phyloP scores from a whole-genome alignment of 2,888 invertebrate genomes.

The Oscheius sp. region DNA sequence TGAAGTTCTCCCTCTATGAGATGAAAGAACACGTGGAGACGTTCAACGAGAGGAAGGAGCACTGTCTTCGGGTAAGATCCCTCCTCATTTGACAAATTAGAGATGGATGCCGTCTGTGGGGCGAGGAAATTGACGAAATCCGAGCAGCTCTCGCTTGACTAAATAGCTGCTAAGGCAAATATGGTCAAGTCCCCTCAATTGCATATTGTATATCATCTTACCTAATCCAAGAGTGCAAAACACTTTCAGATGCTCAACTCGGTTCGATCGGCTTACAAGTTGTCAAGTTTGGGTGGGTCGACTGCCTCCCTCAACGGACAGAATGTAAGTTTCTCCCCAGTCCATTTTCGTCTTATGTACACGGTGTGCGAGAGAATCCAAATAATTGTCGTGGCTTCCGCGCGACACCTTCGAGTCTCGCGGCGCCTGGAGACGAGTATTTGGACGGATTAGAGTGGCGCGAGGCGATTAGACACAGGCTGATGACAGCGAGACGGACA shows the following conservation, averaged over 20 bases:
- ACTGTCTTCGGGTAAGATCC: slow-evolving; percentile 34
- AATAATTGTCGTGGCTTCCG: slow-evolving; percentile 13
- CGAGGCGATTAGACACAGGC: slow-evolving; percentile 38
- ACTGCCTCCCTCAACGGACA: slow-evolving; percentile 50
- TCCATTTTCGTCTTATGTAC: background rate
- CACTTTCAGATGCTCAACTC: slow-evolving; percentile 78
- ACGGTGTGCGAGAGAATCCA: slow-evolving; percentile 4
- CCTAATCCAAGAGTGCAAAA: slow-evolving; percentile 7
- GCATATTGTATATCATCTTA: slow-evolving; percentile 28
- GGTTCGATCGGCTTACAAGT: slow-evolving; percentile 84
- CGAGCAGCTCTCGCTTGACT: slow-evolving; percentile 35
- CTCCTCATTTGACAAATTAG: slow-evolving; percentile 27
- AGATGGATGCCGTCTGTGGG: slow-evolving; percentile 8
- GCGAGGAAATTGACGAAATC: slow-evolving; percentile 44
- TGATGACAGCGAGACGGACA: slow-evolving; percentile 31
- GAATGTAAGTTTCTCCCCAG: slow-evolving; percentile 32
- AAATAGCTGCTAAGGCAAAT: slow-evolving; percentile 38
- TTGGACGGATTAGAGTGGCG: slow-evolving; percentile 38
- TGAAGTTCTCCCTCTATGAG: slow-evolving; percentile 89
- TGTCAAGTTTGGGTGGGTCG: slow-evolving; percentile 81
- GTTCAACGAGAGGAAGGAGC: slow-evolving; percentile 90
- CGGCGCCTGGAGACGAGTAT: slow-evolving; percentile 38
- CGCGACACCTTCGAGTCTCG: background rate
- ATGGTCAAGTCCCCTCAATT: slow-evolving; percentile 25
- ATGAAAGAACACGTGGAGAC: slow-evolving; percentile 95